phyloP scores from a whole-genome alignment of 2,888 invertebrate genomes.

The Hylaea fasciaria region DNA sequence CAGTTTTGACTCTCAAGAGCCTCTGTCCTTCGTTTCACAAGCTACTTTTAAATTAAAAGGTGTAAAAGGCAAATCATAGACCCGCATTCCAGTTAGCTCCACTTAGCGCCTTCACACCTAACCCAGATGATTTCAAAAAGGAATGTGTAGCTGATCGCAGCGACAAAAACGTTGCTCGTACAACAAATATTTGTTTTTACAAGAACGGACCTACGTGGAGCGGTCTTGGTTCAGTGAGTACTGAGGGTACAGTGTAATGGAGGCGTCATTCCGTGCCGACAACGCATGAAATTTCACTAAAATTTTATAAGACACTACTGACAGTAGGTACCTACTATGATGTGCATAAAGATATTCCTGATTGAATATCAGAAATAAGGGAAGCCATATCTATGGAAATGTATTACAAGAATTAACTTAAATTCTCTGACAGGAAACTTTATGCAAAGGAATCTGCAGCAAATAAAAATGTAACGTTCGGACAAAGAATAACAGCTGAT shows the following conservation, averaged over 20 bases:
- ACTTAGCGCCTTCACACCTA: conserved; percentile 43
- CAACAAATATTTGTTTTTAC: conserved; percentile 70
- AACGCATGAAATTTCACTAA: not conserved
- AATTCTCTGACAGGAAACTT: too few species aligned
- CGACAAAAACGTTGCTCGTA: conserved; percentile 54
- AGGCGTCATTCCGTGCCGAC: not conserved
- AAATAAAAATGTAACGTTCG: too few species aligned
- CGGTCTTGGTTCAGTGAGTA: conserved; percentile 18
- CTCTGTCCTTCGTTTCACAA: too few species aligned
- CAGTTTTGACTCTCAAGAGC: too few species aligned
- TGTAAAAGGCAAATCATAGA: conserved; percentile 36
- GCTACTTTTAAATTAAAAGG: conserved; percentile 11
- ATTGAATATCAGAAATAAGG: too few species aligned
- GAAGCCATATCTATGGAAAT: too few species aligned
- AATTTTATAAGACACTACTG: too few species aligned
- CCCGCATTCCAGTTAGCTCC: conserved; percentile 21
- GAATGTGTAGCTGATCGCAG: conserved; percentile 49
- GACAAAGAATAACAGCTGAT: too few species aligned
- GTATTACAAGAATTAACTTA: too few species aligned
- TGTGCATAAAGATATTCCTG: too few species aligned
- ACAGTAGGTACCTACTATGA: too few species aligned
- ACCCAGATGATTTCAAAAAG: conserved; percentile 42
- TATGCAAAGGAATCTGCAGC: too few species aligned
- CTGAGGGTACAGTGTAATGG: not conserved
- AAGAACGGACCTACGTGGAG: conserved; percentile 53